Base-by-base conservation (phyloP, 1,140 invertebrate genomes). In the Leptoteleia sp. region DNA sequence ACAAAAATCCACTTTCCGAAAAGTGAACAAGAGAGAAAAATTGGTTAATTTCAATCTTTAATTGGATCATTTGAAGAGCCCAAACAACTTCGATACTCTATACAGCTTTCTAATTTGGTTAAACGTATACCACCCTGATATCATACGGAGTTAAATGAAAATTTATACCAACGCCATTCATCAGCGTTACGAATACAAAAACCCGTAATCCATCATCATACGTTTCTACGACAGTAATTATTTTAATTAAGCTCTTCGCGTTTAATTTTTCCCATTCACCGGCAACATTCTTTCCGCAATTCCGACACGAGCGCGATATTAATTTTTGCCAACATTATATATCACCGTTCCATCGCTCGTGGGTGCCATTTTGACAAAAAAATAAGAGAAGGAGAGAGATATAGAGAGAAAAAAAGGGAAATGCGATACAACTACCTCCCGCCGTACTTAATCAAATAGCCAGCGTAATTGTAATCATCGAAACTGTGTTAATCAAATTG, bases 191-290 rank as follows among this genome's bases (percentile, higher is more conserved):
- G 8, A 38, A 16, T 15, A n/a, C 9, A 27, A 50, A 48, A 64
- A 50, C 9, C 9, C 33, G 13, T 61, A 4, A 59, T 59, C 54
- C 38, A 29, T 43, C 57, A 47, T 17, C n/a, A n/a, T n/a, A n/a
- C n/a, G n/a, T n/a, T n/a, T n/a, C n/a, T n/a, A n/a, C n/a, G n/a
- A n/a, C 42, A 47, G 25, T 11, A 50, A 64, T 64, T 40, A 40
- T 38, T 62, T 62, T 48, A 48, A 48, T 62, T 62, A 48, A 61
- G 29, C 54, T 31, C n/a, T 12, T 37, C 35, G 9, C 22, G 8
- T 55, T 40, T 38, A 17, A 54, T 38, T 42, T 13, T 16, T 40
- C 29, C 6, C 19, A n/a, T 5, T 12, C 13, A 42, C 3, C 3
- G 38, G 27, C 1, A n/a, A 11, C 16, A 19, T 33, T 11, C 29